Base-by-base conservation (phyloP, 2,113 vertebrate species). In the Corythaixoides concolor region DNA sequence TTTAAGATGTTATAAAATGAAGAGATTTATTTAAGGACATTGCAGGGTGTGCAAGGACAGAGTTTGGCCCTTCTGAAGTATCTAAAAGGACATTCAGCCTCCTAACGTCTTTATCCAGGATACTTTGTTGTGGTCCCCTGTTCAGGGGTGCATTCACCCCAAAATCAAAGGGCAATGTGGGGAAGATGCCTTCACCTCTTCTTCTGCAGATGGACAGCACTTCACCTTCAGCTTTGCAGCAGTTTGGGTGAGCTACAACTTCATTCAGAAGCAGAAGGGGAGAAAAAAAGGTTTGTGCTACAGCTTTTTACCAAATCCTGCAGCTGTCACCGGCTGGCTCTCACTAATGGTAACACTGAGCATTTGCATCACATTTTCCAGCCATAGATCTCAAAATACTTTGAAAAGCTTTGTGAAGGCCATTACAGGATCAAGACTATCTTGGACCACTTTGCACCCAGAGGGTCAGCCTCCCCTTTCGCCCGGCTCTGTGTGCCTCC, bases 331-430 rank as follows among this genome's bases (percentile, higher is more conserved):
- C 4, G 15, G 3, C 45, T 18, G 27, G 4, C 33, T 63, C 67
- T 62, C 30, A 4, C 3, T 17, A 30, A 32, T 0, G 9, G 4
- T 11, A 35, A 27, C 7, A 21, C 27, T 0, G 7, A 77, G 45
- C 63, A 70, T 83, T 77, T 95, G 45, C 85, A 77, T 84, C 30
- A 11, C 90, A 4, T 85, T 93, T 95, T 26, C 63, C 79, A 70
- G 39, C 53, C 72, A 11, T 6, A 45, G 23, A 32, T 64, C 88
- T 76, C 23, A 9, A 50, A 62, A 37, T 18, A 33, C 90, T 69
- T 80, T 21, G 17, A 23, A 28, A 12, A 76, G 49, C 33, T 85
- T 4, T 0, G 24, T 8, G 67, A 80, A 67, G 70, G 58, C 43
- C 75, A n/a, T 91, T 53, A 68, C 1, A n/a, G 47, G 45, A 83